Base-by-base conservation (phyloP, 2,888 invertebrate genomes). In the Cephus sareptanus region DNA sequence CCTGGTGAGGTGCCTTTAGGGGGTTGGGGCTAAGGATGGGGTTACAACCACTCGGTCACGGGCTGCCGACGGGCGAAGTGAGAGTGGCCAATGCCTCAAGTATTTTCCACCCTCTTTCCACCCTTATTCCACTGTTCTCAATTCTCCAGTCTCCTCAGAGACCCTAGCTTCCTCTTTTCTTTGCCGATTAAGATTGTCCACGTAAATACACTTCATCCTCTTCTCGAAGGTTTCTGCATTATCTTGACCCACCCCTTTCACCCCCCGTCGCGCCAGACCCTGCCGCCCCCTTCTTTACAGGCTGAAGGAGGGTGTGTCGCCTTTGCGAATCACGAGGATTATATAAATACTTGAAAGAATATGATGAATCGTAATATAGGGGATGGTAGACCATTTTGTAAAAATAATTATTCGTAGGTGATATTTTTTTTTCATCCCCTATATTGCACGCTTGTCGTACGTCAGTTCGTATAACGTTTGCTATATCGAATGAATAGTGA, bases 181-280 rank as follows among this genome's bases (percentile, higher is more conserved):
- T 30, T 37, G 75, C 75, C 81, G 89, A 90, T 90, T 87, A 84
- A 90, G 90, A 90, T 90, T 90, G 87, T 80, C 84, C 90, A 90
- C 89, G 89, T 84, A 89, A 89, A 89, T 84, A 86, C 79, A 85
- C 88, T 89, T 77, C 81, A 80, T 79, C 81, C 81, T 56, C 31
- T 77, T 81, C 83, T 79, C 75, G 81, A 81, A 81, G 83, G 82
- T 83, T 76, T 83, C 81, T 79, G 81, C 83, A 86, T 81, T 83
- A 84, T 83, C 87, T 88, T 85, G 88, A 87, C 88, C 87, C 85
- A 85, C 80, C 69, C 75, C 11, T 71, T 23, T 34, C 71, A 71
- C 9, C 31, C 71, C 30, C 31, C 31, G 33, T 71, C 31, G 3
- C 6, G 23, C 23, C 56, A 6, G 15, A 56, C 56, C 56, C 56